phyloP scores from a whole-genome alignment of 1,140 invertebrate genomes.

The Neuroterus valhalla region DNA sequence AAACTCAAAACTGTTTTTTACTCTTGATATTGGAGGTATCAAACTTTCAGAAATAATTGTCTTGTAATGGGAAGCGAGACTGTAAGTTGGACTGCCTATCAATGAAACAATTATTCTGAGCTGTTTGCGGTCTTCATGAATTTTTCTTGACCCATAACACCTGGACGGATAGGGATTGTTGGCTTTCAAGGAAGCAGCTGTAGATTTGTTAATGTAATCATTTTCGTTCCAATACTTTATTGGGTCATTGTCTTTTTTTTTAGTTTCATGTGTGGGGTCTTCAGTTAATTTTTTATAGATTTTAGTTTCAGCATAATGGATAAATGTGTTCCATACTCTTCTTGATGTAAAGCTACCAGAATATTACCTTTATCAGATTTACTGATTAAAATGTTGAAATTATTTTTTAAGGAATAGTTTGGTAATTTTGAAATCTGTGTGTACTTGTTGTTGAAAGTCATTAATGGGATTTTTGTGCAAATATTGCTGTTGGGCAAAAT shows the following conservation, averaged over 20 bases:
- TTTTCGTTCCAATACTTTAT: not conserved
- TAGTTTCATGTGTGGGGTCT: not conserved
- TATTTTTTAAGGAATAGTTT: too few species aligned
- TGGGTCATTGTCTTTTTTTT: not conserved
- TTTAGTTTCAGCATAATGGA: slow-evolving; percentile 11
- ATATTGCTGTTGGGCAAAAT: too few species aligned
- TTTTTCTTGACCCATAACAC: too few species aligned
- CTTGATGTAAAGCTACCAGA: slow-evolving; percentile 26
- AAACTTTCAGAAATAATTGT: too few species aligned
- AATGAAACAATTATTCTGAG: too few species aligned
- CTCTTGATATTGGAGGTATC: too few species aligned
- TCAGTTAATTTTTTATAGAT: not conserved
- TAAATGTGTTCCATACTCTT: slow-evolving; percentile 5
- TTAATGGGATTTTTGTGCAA: too few species aligned
- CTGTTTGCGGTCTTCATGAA: too few species aligned
- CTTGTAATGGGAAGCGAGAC: too few species aligned
- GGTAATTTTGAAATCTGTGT: too few species aligned
- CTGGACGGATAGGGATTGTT: slow-evolving; percentile 26
- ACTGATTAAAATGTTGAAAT: slow-evolving; percentile 30
- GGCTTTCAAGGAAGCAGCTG: not conserved
- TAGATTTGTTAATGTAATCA: slow-evolving; percentile 1
- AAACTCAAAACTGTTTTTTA: slow-evolving; percentile 42
- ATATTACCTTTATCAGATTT: slow-evolving; percentile 34
- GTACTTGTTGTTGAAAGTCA: too few species aligned
- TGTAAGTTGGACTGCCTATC: too few species aligned